A percentile compares a stretch with the other conserved stretches of the same genome.
Conservation (phyloP, 2,113 vertebrate genomes). For the Tonatia bakeri region DNA sequence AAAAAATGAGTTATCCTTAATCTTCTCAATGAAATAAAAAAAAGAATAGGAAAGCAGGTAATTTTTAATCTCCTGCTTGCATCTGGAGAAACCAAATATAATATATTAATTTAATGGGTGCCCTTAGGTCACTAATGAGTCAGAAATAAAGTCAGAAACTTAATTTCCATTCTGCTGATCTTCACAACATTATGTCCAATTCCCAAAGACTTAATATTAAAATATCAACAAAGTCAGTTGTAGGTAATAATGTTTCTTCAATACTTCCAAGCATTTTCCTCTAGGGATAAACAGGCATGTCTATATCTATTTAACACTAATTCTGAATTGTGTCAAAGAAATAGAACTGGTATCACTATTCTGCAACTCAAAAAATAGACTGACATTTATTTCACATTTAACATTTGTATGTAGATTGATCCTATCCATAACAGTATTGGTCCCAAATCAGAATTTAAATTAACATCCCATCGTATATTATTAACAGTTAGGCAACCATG, state of each 20-base stretch:
- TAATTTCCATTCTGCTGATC: constrained; percentile 58
- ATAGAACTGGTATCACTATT: neutral
- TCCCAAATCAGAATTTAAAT: constrained; percentile 29
- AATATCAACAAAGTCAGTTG: constrained; percentile 41
- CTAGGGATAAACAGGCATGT: constrained; percentile 46
- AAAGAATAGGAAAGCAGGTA: constrained; percentile 24
- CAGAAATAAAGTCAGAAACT: constrained; percentile 47
- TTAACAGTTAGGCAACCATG: neutral
- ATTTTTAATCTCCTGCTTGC: constrained; percentile 27
- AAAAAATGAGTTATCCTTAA: neutral
- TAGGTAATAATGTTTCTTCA: constrained; percentile 32
- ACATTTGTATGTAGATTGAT: neutral
- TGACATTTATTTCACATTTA: constrained; percentile 45
- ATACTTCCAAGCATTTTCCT: constrained; percentile 12
- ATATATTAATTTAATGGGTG: constrained; percentile 39
- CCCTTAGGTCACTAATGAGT: constrained; percentile 49
- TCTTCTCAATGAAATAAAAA: constrained; percentile 15
- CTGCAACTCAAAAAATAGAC: constrained; percentile 6
- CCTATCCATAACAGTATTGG: neutral
- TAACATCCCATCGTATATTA: neutral
- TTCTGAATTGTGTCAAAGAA: constrained; percentile 28
- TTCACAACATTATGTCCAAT: constrained; percentile 39
- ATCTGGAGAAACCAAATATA: constrained; percentile 32
- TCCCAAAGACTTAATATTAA: constrained; percentile 50
- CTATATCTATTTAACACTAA: constrained; percentile 46